phyloP scores from a whole-genome alignment of 2,888 invertebrate genomes.

The Idaea aversata region DNA sequence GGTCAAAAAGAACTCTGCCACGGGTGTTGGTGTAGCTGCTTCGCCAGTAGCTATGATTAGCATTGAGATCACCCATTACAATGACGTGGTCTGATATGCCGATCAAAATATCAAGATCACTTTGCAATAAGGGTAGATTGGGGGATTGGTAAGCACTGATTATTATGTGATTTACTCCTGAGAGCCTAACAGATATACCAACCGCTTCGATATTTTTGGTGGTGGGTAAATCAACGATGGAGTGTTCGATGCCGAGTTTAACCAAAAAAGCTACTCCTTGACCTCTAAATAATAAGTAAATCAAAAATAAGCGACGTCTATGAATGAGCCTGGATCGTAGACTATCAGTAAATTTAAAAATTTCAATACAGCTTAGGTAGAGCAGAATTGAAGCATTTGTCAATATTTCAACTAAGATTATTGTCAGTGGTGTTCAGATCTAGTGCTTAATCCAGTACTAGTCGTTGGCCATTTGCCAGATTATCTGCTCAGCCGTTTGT shows the following conservation, averaged over 20 bases:
- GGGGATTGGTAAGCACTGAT: conserved; percentile 14
- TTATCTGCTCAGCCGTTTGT: conserved; percentile 20
- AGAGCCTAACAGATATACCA: conserved; percentile 2
- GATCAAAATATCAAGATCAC: conserved; percentile 4
- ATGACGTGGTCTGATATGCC: background rate
- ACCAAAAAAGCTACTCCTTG: conserved; percentile 13
- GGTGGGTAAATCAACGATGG: background rate
- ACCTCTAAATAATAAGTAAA: background rate
- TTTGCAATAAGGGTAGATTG: conserved; percentile 5
- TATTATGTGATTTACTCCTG: too few species aligned
- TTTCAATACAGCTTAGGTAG: background rate
- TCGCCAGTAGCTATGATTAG: too few species aligned
- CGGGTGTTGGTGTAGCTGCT: too few species aligned
- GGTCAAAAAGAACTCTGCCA: conserved; percentile 7
- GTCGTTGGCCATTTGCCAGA: conserved; percentile 25
- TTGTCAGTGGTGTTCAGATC: conserved; percentile 13
- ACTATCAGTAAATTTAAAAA: too few species aligned
- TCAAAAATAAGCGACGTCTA: too few species aligned
- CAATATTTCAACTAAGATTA: conserved; percentile 14
- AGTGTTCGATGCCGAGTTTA: conserved; percentile 7
- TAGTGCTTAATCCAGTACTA: conserved; percentile 19
- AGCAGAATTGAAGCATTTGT: background rate
- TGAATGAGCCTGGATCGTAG: too few species aligned
- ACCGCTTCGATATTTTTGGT: conserved; percentile 9
- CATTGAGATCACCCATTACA: too few species aligned